phyloP scores from a whole-genome alignment of 2,113 vertebrate genomes.

The Procavia capensis region DNA sequence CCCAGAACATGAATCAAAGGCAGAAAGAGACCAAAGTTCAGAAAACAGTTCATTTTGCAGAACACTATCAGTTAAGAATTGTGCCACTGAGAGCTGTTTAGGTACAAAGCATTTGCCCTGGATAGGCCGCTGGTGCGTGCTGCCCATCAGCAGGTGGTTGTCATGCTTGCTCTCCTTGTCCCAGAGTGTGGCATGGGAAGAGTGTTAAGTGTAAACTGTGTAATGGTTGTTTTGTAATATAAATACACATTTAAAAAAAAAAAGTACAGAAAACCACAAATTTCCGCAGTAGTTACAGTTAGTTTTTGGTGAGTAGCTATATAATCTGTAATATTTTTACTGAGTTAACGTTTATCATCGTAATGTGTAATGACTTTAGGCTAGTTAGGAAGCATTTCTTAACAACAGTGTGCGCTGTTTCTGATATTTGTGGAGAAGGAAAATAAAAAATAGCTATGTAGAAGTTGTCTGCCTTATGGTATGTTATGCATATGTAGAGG shows the following conservation, averaged over 20 bases:
- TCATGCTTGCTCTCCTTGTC: background rate
- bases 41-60: background rate
- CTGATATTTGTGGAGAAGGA: slow-evolving; percentile 19
- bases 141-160: accelerated
- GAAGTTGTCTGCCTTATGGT: background rate
- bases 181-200: background rate
- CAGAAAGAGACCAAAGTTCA: background rate
- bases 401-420: background rate
- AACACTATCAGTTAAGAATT: background rate
- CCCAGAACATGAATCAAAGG: background rate
- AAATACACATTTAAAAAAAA: background rate
- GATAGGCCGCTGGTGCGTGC: background rate
- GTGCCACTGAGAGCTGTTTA: too few species aligned
- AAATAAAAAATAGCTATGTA: background rate
- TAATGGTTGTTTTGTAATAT: background rate
- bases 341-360: background rate
- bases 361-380: background rate
- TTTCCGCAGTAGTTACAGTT: background rate
- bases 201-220: background rate
- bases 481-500: background rate
- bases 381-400: background rate
- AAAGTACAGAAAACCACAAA: background rate
- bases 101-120: accelerated
- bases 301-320: background rate
- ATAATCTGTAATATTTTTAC: background rate